phyloP scores from a whole-genome alignment of 2,797 vertebrate species.

The Lateolabrax maculatus region DNA sequence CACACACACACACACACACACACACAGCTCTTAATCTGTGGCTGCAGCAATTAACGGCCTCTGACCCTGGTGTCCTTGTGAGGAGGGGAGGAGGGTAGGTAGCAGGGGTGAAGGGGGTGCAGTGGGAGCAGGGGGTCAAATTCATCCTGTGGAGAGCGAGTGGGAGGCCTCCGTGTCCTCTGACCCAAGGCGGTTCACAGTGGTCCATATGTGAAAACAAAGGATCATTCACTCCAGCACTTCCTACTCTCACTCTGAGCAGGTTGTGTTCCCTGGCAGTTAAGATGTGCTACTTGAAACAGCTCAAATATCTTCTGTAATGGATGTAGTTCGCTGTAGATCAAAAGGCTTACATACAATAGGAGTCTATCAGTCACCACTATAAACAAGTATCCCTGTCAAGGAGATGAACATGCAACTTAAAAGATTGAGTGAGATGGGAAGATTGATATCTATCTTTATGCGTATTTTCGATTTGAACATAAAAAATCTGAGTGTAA shows the following conservation, averaged over 20 bases:
- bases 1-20: background rate
- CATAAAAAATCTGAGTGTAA: no score
- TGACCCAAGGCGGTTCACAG: conserved; percentile 21
- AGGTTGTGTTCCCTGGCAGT: background rate
- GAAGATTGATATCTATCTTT: no score
- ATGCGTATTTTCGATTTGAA: no score
- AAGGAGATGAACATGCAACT: no score
- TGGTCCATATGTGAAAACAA: background rate
- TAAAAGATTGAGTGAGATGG: no score
- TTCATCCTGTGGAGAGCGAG: conserved; percentile 29
- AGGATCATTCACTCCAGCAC: background rate
- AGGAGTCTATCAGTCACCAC: no score
- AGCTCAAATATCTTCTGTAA: background rate
- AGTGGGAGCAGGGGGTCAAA: background rate
- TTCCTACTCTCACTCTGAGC: background rate
- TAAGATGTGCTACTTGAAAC: background rate
- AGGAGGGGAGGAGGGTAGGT: conserved; percentile 4
- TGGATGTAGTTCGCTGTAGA: background rate
- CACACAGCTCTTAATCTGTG: background rate
- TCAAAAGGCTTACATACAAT: no score
- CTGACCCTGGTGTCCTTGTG: conserved; percentile 18
- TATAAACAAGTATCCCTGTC: no score
- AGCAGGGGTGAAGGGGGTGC: background rate
- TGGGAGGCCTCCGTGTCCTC: conserved; percentile 19
- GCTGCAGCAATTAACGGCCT: background rate